Evolutionary conservation across 2,888 invertebrate genomes (phyloP), one percentile per base, ranked within the genome.

Genomic region (Lasiommata megera): DNA sequence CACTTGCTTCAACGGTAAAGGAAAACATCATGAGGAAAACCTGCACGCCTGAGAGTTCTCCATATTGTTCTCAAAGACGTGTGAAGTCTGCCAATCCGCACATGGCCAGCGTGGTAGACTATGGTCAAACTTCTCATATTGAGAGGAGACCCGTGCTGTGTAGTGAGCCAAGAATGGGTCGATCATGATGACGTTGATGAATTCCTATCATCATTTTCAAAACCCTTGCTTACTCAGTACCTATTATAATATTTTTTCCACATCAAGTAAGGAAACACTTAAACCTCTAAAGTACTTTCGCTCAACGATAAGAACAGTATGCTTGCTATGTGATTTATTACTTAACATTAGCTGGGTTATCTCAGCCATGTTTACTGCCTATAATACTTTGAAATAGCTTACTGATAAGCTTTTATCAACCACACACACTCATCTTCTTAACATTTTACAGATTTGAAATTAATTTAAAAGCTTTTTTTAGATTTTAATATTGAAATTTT

Each of bases 261-360:
- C 34, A 46, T n/a, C 53, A 51, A 52, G 12, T 43, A 55, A 55
- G 59, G 59, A 59, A 61, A 58, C 64, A 59, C 56, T 57, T 57
- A 61, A 64, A 58, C 52, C 59, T 61, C 55, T 31, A 57, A 63
- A 61, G 61, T 59, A 55, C 48, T 56, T 54, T 40, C 41, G 31
- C 41, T 50, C 37, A 7, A 31, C 38, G 64, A 67, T 65, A 65
- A 65, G 64, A 54, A 47, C 50, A 58, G 54, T 60, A 60, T 60
- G 65, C 55, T 63, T 56, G 58, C 59, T 28, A 56, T 58, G 62
- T 65, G 65, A 67, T 67, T 65, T 67, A 65, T 61, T 56, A 59
- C 52, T 56, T 48, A 56, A 61, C 64, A 64, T 64, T 66, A 66
- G 58, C 47, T 51, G 43, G 50, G 51, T 63, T 61, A 65, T 61